Percentiles rank a stretch among this genome's conserved stretches.
Evolutionary conservation across 1,140 invertebrate species (phyloP).

Genomic region (Papilio helenus): DNA sequence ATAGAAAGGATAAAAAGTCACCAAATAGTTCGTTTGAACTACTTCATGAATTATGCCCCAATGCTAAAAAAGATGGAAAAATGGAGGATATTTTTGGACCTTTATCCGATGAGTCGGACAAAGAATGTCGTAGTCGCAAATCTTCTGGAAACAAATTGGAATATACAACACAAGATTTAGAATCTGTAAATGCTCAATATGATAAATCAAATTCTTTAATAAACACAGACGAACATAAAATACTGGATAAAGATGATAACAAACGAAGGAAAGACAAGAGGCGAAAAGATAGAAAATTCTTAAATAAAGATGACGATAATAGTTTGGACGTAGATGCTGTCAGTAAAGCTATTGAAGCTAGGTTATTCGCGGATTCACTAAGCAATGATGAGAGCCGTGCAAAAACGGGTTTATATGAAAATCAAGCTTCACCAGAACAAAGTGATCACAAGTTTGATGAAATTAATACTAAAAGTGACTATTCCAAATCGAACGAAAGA

Average conservation of each 20-base stretch:
- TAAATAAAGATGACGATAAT: constrained; percentile 87
- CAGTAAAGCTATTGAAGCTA: constrained; percentile 90
- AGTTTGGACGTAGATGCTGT: constrained; percentile 91
- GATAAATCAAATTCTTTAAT: constrained; percentile 45
- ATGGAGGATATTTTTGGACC: constrained; percentile 95
- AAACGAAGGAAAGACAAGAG: constrained; percentile 88
- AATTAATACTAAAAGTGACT: constrained; percentile 49
- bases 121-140: constrained; percentile 49
- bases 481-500: constrained; percentile 70
- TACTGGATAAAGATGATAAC: constrained; percentile 82
- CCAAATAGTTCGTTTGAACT: constrained; percentile 59
- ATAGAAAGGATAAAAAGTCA: constrained; percentile 84
- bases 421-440: constrained; percentile 67
- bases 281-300: constrained; percentile 84
- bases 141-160: constrained; percentile 50
- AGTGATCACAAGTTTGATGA: constrained; percentile 84
- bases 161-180: constrained; percentile 51
- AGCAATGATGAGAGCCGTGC: constrained; percentile 64
- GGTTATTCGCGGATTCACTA: constrained; percentile 86
- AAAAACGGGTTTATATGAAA: constrained; percentile 67
- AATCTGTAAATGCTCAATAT: constrained; percentile 45
- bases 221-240: constrained; percentile 67
- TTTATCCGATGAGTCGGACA: constrained; percentile 88
- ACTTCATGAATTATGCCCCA: constrained; percentile 54
- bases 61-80: constrained; percentile 86